Evolutionary conservation across 1,140 invertebrate genomes (phyloP).

Genomic region (Archivesica marissinica): DNA sequence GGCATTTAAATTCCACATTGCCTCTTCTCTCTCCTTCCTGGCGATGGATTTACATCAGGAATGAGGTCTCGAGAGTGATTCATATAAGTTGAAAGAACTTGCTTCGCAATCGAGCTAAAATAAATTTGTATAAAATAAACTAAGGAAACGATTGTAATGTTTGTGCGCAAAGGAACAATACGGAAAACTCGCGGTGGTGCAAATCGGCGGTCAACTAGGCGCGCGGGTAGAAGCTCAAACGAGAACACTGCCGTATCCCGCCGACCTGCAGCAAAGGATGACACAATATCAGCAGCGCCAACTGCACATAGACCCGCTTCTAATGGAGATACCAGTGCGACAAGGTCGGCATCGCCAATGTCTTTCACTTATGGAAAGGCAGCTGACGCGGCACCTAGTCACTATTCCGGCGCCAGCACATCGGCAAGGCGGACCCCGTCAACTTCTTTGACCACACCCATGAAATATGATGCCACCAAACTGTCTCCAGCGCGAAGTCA

Average conservation of each 20-base stretch:
- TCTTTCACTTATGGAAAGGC: background rate
- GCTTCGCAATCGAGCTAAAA: too few relatives aligned
- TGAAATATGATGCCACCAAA: background rate
- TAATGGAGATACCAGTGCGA: background rate
- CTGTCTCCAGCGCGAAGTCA: background rate
- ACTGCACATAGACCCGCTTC: background rate
- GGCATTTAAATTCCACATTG: too few relatives aligned
- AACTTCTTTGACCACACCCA: background rate
- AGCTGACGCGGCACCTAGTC: background rate
- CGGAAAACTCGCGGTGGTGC: background rate
- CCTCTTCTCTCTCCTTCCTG: too few relatives aligned
- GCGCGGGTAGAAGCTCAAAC: background rate
- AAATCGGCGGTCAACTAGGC: background rate
- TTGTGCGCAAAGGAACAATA: conserved; percentile 27
- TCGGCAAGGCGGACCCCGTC: background rate
- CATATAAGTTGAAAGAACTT: too few relatives aligned
- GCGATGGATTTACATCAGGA: too few relatives aligned
- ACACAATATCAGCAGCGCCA: background rate
- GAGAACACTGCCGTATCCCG: background rate
- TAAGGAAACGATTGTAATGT: background rate
- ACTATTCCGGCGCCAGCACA: background rate
- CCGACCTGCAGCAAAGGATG: background rate
- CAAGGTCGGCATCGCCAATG: conserved; percentile 1
- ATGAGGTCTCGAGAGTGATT: too few relatives aligned
- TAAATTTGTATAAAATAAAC: too few relatives aligned